A percentile compares a stretch with the other conserved stretches of the same genome.
These are phyloP conservation scores for Phyllotis vaccarum DNA, from an alignment of 2,797 vertebrate genomes.

Conservation along the genomic window DNA sequence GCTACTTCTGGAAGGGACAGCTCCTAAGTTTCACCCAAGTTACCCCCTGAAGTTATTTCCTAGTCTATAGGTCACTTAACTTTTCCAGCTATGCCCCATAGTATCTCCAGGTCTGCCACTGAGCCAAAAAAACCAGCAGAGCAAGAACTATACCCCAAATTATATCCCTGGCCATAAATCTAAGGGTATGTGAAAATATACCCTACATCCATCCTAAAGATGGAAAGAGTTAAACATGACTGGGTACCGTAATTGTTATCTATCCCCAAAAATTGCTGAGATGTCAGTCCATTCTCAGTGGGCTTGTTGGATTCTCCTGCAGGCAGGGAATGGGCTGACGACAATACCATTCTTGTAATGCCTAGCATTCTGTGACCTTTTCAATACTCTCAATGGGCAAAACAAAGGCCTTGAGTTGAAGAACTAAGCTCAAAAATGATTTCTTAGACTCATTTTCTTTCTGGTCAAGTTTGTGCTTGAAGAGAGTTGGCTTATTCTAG, in stretches of 20 bases:
- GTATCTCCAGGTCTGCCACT: not conserved
- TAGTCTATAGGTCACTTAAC: not conserved
- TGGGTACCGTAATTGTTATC: not conserved
- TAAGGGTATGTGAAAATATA: not conserved
- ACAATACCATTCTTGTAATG: not conserved
- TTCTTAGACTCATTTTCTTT: not conserved
- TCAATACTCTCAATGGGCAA: not conserved
- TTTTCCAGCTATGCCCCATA: not conserved
- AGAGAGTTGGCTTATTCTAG: not conserved
- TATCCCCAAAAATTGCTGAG: not conserved
- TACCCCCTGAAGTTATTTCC: not conserved
- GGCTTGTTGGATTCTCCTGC: not conserved
- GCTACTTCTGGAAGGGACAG: not conserved
- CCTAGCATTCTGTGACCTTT: not conserved
- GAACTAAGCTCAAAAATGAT: not conserved
- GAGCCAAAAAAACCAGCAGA: not conserved
- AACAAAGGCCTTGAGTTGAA: not conserved
- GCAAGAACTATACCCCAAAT: not conserved
- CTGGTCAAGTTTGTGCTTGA: not conserved
- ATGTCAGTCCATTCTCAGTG: not conserved
- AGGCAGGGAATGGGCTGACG: not conserved
- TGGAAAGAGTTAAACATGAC: not conserved
- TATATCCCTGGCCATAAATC: not conserved
- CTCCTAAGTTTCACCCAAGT: not conserved
- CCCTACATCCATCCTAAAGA: not conserved